These are phyloP conservation scores for Syngnathus typhle DNA, from an alignment of 2,113 vertebrate species.

Conservation along the genomic window DNA sequence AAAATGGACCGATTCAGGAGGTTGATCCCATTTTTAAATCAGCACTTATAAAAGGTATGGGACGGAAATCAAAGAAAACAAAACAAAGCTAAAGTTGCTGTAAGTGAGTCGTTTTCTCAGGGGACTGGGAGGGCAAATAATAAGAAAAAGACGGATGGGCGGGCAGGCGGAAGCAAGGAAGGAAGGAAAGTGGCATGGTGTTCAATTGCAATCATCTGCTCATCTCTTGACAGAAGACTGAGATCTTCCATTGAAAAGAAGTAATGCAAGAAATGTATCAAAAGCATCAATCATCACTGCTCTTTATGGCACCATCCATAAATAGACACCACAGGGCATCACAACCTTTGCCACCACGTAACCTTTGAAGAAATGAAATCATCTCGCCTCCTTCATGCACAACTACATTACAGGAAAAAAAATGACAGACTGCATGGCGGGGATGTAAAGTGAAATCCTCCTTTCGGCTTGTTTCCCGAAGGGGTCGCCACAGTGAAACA, in stretches of 20 bases:
- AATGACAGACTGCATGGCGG: too few species aligned
- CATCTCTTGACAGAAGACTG: not conserved
- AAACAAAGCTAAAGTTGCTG: not conserved
- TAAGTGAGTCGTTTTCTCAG: not conserved
- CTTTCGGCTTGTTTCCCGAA: too few species aligned
- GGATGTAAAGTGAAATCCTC: too few species aligned
- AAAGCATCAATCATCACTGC: not conserved
- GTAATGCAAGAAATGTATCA: not conserved
- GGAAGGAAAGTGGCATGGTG: not conserved
- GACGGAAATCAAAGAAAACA: not conserved
- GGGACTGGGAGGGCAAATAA: not conserved
- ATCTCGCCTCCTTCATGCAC: slow-evolving; percentile 7
- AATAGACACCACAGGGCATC: not conserved
- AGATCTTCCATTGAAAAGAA: not conserved
- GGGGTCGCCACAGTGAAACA: too few species aligned
- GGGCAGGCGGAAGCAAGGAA: too few species aligned
- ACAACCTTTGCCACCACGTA: not conserved
- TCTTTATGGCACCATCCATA: not conserved
- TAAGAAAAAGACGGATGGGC: not conserved
- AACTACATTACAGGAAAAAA: not conserved
- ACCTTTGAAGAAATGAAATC: slow-evolving; percentile 9
- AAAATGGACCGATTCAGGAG: too few species aligned
- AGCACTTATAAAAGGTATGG: not conserved
- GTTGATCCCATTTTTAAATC: too few species aligned
- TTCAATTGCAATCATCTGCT: not conserved